Conservation (phyloP, 2,113 vertebrate genomes). For the Orcinus orca region DNA sequence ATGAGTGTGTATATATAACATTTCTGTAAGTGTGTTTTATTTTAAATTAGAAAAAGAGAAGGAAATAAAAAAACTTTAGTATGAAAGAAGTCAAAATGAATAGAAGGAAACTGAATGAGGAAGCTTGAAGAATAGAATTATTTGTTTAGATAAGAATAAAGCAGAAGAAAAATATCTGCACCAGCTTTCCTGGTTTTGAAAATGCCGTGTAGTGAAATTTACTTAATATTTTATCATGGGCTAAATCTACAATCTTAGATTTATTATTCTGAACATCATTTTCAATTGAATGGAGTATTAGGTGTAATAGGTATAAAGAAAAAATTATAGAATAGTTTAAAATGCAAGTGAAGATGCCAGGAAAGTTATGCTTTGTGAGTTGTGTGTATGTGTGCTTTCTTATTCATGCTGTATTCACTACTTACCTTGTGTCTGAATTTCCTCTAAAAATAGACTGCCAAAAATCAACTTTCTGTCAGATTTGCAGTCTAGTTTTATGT, state of each 20-base stretch:
- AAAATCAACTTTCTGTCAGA: not conserved
- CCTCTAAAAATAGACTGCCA: not conserved
- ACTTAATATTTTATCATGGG: not conserved
- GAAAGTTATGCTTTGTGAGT: not conserved
- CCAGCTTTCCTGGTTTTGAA: not conserved
- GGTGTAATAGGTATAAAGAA: not conserved
- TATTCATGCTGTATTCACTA: not conserved
- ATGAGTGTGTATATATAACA: not conserved
- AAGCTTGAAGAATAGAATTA: not conserved
- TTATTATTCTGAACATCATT: not conserved
- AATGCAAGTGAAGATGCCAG: not conserved
- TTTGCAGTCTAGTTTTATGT: slow-evolving; percentile 8
- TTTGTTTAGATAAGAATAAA: not conserved
- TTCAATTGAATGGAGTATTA: not conserved
- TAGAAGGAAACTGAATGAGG: not conserved
- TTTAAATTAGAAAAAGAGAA: not conserved
- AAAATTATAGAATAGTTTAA: not conserved
- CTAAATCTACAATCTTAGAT: not conserved
- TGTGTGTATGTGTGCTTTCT: not conserved
- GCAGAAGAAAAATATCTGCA: not conserved
- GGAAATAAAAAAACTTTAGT: not conserved
- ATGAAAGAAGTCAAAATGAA: not conserved
- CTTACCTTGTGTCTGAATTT: not conserved
- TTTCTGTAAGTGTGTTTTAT: not conserved
- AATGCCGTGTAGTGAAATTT: not conserved